Conservation (phyloP, 1,140 invertebrate genomes). For the Caenorhabditis remanei region DNA sequence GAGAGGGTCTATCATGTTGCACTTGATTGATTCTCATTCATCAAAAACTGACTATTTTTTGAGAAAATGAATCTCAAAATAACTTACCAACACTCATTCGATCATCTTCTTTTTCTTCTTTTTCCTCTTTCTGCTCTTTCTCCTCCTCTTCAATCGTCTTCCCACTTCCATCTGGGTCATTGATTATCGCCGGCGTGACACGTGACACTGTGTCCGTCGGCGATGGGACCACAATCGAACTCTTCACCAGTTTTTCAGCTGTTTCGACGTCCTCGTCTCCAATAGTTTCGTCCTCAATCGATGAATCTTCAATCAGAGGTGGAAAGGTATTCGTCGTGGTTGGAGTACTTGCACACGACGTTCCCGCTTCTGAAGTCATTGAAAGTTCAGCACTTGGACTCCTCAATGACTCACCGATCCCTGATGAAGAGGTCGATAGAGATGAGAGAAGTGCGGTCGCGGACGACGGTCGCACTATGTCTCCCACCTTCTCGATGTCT, state of each 20-base stretch:
- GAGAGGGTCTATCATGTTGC: no score
- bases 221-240: neutral
- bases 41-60: no score
- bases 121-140: neutral
- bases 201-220: neutral
- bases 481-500: conserved; percentile 53
- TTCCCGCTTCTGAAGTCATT: conserved; percentile 46
- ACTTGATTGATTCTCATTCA: no score
- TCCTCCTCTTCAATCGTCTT: neutral
- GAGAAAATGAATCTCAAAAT: no score
- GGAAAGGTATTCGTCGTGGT: neutral
- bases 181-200: neutral
- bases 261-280: neutral
- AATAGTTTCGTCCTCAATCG: neutral
- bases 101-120: no score
- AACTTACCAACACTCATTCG: no score
- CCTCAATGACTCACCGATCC: conserved; percentile 33
- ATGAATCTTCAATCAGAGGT: conserved; percentile 12
- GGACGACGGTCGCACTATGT: conserved; percentile 39
- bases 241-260: conserved; percentile 5
- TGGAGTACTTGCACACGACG: conserved; percentile 36
- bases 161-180: neutral
- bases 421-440: conserved; percentile 32
- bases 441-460: conserved; percentile 48
- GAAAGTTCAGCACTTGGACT: conserved; percentile 22